Percentiles rank a stretch among this genome's conserved stretches.
Evolutionary conservation across 2,797 vertebrate genomes (phyloP).

Genomic region (Mus caroli): DNA sequence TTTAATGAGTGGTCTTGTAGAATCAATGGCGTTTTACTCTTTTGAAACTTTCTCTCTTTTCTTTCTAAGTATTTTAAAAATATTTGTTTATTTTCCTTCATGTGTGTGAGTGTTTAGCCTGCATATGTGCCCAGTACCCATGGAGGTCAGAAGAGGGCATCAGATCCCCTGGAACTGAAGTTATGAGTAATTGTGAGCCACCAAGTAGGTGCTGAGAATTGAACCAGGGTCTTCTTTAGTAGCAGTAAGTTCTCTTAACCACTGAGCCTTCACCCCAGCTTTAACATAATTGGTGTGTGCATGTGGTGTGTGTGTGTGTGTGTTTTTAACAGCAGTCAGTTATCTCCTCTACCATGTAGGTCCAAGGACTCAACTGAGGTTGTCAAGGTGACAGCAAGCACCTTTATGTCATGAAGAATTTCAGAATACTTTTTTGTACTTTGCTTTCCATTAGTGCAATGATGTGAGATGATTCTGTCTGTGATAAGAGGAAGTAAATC

Average conservation of each 20-base stretch:
- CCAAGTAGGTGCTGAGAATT: neutral
- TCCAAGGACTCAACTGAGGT: neutral
- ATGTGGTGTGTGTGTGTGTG: neutral
- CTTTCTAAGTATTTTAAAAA: neutral
- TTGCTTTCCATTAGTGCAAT: neutral
- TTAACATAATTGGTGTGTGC: neutral
- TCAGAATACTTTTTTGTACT: neutral
- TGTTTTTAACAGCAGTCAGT: neutral
- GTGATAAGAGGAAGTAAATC: neutral
- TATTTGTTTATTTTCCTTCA: neutral
- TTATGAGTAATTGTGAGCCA: neutral
- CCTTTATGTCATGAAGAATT: neutral
- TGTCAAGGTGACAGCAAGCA: neutral
- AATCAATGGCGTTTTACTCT: neutral
- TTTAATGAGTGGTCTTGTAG: neutral
- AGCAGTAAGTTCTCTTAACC: neutral
- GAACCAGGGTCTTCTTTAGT: neutral
- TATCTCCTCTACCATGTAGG: neutral
- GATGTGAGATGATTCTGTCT: neutral
- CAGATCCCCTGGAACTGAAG: neutral
- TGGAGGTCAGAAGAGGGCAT: neutral
- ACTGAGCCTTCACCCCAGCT: neutral
- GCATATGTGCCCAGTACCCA: neutral
- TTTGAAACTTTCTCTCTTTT: neutral
- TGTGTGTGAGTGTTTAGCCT: neutral